A percentile compares a stretch with the other conserved stretches of the same genome.
Conservation (phyloP, 2,113 vertebrate species). For the Geococcyx californianus region DNA sequence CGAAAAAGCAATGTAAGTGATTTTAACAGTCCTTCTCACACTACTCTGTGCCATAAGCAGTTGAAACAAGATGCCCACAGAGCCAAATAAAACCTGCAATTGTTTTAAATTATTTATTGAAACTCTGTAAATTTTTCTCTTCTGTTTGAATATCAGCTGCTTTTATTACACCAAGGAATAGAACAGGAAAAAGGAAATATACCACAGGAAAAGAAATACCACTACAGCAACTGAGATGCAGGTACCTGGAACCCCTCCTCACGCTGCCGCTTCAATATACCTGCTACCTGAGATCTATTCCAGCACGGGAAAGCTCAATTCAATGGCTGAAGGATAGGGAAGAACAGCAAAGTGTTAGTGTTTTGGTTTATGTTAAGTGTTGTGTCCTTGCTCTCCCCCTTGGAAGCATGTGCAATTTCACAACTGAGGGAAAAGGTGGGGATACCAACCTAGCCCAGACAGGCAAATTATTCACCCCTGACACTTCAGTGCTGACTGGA, state of each 20-base stretch:
- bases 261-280: not conserved
- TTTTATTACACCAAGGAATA: not conserved
- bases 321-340: not conserved
- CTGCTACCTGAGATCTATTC: not conserved
- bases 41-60: not conserved
- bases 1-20: not conserved
- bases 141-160: not conserved
- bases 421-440: not conserved
- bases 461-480: not conserved
- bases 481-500: not conserved
- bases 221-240: not conserved
- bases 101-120: not conserved
- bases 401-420: not conserved
- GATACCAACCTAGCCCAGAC: not conserved
- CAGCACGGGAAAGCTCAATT: not conserved
- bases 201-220: not conserved
- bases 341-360: not conserved
- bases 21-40: not conserved
- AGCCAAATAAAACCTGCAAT: not conserved
- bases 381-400: not conserved
- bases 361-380: not conserved
- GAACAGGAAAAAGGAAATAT: not conserved
- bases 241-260: not conserved
- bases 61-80: not conserved
- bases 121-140: not conserved